phyloP scores from a whole-genome alignment of 2,113 vertebrate species.

The Narcine bancroftii region DNA sequence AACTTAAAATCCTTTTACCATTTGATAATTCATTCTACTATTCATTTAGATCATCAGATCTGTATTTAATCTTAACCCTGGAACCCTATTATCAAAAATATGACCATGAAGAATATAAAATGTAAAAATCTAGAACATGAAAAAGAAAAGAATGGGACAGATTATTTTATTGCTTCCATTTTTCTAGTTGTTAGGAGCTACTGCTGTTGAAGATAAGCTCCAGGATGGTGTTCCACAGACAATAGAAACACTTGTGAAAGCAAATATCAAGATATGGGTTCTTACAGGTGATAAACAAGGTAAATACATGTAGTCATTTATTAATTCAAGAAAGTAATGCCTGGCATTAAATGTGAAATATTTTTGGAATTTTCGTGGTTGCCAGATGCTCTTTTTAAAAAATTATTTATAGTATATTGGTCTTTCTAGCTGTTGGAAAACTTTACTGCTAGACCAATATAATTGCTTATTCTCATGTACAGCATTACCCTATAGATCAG shows the following conservation, averaged over 20 bases:
- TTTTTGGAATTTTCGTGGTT: background rate
- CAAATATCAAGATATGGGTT: constrained; percentile 90
- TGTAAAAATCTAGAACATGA: background rate
- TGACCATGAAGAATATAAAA: too few species aligned
- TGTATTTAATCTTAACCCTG: background rate
- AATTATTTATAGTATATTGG: too few species aligned
- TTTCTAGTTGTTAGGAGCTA: constrained; percentile 71
- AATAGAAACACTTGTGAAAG: constrained; percentile 73
- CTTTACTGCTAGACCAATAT: background rate
- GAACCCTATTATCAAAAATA: too few species aligned
- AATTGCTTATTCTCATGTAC: background rate
- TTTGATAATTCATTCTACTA: background rate
- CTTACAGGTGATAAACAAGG: constrained; percentile 95
- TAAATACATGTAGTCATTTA: constrained; percentile 43
- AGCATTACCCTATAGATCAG: background rate
- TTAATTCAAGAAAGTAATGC: background rate
- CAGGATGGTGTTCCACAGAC: constrained; percentile 87
- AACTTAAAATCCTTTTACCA: background rate
- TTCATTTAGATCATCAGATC: background rate
- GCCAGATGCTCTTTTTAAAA: background rate
- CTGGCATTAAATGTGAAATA: background rate
- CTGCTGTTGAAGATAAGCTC: constrained; percentile 91
- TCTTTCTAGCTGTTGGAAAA: background rate
- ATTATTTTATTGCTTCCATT: background rate
- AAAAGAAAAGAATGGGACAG: background rate